Conservation (phyloP, 2,113 vertebrate genomes). For the Hippocampus zosterae region DNA sequence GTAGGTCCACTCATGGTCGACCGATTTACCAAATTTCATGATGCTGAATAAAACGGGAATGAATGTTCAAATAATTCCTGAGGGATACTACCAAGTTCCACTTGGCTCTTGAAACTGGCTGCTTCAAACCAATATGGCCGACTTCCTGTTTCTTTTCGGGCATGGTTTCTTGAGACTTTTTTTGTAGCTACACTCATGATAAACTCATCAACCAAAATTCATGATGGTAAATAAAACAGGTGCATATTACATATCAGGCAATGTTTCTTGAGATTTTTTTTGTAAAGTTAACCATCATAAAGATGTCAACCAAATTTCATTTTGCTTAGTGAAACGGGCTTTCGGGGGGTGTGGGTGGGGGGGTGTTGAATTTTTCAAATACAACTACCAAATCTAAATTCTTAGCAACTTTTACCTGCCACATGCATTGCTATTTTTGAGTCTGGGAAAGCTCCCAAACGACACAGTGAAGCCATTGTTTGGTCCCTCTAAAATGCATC, state of each 20-base stretch:
- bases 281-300: not conserved
- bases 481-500: constrained; percentile 20
- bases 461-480: constrained; percentile 20
- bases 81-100: too few species aligned
- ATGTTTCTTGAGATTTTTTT: not conserved
- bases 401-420: not conserved
- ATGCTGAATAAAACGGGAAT: too few species aligned
- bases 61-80: too few species aligned
- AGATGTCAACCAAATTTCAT: not conserved
- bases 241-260: too few species aligned
- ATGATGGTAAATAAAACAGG: not conserved
- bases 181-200: too few species aligned
- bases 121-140: too few species aligned
- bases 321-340: not conserved
- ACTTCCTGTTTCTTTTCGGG: too few species aligned
- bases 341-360: not conserved
- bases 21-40: too few species aligned
- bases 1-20: too few species aligned
- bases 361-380: not conserved
- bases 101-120: not conserved
- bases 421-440: not conserved
- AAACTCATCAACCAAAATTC: not conserved
- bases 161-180: too few species aligned
- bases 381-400: not conserved
- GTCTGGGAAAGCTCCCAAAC: not conserved